phyloP scores from a whole-genome alignment of 1,140 invertebrate genomes.

The Aradophagus sp. region DNA sequence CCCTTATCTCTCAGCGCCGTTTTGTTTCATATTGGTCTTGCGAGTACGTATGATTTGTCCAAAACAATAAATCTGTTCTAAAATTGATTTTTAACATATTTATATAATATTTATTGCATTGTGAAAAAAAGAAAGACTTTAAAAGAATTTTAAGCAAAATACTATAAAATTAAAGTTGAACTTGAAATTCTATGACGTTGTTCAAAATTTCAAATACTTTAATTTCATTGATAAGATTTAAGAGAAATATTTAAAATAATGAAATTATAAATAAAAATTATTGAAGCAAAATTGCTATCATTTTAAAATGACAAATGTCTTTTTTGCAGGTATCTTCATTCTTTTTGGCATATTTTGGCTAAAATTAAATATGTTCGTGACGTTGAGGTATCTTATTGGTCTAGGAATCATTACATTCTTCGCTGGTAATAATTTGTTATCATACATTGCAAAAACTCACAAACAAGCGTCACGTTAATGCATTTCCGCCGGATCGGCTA shows the following conservation, averaged over 20 bases:
- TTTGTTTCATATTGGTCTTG: slow-evolving; percentile 90
- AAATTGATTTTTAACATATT: too few relatives aligned
- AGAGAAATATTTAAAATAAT: too few relatives aligned
- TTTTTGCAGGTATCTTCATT: slow-evolving; percentile 84
- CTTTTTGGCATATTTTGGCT: slow-evolving; percentile 95
- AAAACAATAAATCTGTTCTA: slow-evolving; percentile 3
- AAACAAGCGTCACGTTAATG: slow-evolving; percentile 59
- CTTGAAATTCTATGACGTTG: too few relatives aligned
- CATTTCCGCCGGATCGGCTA: not conserved
- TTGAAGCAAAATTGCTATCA: too few relatives aligned
- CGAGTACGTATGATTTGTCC: slow-evolving; percentile 76
- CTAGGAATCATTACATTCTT: slow-evolving; percentile 92
- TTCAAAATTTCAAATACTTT: too few relatives aligned
- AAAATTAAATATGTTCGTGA: slow-evolving; percentile 95
- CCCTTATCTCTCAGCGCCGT: slow-evolving; percentile 84
- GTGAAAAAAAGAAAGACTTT: too few relatives aligned
- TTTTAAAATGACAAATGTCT: not conserved
- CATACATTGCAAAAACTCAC: slow-evolving; percentile 79
- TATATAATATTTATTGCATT: too few relatives aligned
- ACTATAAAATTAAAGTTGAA: too few relatives aligned
- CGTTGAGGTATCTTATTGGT: slow-evolving; percentile 90
- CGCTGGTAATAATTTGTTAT: slow-evolving; percentile 91
- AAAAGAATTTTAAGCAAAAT: too few relatives aligned
- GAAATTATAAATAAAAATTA: too few relatives aligned
- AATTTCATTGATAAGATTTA: too few relatives aligned